phyloP scores from a whole-genome alignment of 2,888 invertebrate genomes.

The Stegana nigrithorax region DNA sequence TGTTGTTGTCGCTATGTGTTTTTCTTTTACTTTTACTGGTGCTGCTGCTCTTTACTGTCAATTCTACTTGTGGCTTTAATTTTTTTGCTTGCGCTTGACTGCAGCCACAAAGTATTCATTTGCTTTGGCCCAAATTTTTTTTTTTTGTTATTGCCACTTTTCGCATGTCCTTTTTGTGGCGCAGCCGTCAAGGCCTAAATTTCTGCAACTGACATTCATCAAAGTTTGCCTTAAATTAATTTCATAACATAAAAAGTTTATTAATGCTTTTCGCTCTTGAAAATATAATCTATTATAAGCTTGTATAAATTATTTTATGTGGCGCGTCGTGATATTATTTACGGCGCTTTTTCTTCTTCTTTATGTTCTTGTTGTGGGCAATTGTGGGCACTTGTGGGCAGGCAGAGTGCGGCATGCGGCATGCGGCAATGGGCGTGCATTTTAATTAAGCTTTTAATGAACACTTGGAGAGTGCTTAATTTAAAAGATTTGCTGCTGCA shows the following conservation, averaged over 20 bases:
- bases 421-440: not conserved
- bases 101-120: conserved; percentile 23
- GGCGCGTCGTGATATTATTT: not conserved
- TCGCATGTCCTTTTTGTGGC: not conserved
- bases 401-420: no score
- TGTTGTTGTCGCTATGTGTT: not conserved
- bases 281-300: conserved; percentile 19
- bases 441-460: conserved; percentile 16
- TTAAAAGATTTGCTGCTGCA: conserved; percentile 3
- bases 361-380: no score
- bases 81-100: not conserved
- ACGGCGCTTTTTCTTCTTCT: not conserved
- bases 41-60: not conserved
- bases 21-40: not conserved
- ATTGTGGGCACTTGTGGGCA: no score
- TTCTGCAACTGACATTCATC: conserved; percentile 15
- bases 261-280: conserved; percentile 6
- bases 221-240: conserved; percentile 19
- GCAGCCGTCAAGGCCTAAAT: not conserved
- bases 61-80: not conserved
- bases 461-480: conserved; percentile 15
- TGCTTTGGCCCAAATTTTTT: conserved; percentile 22
- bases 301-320: conserved; percentile 10
- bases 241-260: not conserved
- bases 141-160: not conserved